Evolutionary conservation across 2,113 vertebrate species (phyloP).

Genomic region (Ancistrus triradiatus): DNA sequence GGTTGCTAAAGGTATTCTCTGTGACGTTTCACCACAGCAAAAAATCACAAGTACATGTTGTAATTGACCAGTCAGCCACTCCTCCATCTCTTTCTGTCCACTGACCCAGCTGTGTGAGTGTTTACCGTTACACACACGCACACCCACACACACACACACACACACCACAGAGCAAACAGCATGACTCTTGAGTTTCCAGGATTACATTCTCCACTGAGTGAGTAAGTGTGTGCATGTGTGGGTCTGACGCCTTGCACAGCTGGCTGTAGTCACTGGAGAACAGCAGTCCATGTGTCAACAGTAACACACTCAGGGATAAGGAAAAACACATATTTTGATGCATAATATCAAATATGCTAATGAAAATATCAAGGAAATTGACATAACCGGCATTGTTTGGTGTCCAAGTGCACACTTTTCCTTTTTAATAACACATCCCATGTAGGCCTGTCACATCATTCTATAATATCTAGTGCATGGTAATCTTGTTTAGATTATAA

Average conservation of each 20-base stretch:
- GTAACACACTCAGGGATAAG: constrained; percentile 32
- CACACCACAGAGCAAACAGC: constrained; percentile 25
- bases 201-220: constrained; percentile 32
- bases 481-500: too few species aligned
- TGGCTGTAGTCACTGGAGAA: constrained; percentile 45
- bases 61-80: constrained; percentile 51
- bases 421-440: too few species aligned
- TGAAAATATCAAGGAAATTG: too few species aligned
- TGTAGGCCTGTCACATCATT: too few species aligned
- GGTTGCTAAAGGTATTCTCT: constrained; percentile 17
- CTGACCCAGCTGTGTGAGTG: constrained; percentile 32
- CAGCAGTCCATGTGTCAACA: constrained; percentile 37
- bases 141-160: too few species aligned
- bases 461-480: too few species aligned
- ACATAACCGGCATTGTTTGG: too few species aligned
- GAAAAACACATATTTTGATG: too few species aligned
- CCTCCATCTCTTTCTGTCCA: constrained; percentile 35
- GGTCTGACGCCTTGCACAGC: constrained; percentile 55
- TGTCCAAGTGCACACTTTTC: too few species aligned
- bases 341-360: too few species aligned
- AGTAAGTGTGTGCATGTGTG: constrained; percentile 33
- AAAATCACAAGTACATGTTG: constrained; percentile 54
- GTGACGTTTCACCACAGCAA: constrained; percentile 40
- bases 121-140: constrained; percentile 37
- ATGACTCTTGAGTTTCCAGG: constrained; percentile 42